Evolutionary conservation across 2,113 vertebrate species (phyloP).

Genomic region (Gopherus evgoodei): DNA sequence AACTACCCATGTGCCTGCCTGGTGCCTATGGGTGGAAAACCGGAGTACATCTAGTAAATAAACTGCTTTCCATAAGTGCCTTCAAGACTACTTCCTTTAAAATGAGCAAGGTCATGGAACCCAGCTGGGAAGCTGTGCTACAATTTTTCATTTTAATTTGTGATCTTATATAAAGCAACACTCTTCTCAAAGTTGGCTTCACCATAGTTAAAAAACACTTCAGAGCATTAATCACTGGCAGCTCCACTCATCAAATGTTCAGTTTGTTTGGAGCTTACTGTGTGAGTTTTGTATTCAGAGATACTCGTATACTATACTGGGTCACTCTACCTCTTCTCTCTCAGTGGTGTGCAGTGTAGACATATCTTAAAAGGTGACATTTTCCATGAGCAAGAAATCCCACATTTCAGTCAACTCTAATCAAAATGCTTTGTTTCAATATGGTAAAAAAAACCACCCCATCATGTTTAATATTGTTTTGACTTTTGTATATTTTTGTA

Average conservation of each 20-base stretch:
- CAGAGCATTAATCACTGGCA: background rate
- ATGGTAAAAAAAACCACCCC: background rate
- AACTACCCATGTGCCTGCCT: background rate
- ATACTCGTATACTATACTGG: background rate
- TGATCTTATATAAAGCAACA: constrained; percentile 7
- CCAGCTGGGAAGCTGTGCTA: background rate
- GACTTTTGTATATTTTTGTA: background rate
- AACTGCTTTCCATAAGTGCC: constrained; percentile 14
- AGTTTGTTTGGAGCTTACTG: background rate
- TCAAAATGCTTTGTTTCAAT: background rate
- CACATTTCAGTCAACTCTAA: background rate
- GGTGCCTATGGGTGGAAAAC: background rate
- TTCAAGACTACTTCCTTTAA: constrained; percentile 22
- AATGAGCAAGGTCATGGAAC: background rate
- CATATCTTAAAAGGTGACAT: background rate
- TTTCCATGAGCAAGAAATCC: background rate
- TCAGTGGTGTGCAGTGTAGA: background rate
- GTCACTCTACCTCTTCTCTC: background rate
- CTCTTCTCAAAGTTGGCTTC: constrained; percentile 1
- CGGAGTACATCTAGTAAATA: background rate
- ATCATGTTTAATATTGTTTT: background rate
- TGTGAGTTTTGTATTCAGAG: constrained; percentile 14
- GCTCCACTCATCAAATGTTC: background rate
- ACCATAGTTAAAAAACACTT: background rate
- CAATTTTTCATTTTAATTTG: constrained; percentile 26